These are phyloP conservation scores for Sciurus niger DNA, from an alignment of 2,113 vertebrate species.

Conservation along the genomic window DNA sequence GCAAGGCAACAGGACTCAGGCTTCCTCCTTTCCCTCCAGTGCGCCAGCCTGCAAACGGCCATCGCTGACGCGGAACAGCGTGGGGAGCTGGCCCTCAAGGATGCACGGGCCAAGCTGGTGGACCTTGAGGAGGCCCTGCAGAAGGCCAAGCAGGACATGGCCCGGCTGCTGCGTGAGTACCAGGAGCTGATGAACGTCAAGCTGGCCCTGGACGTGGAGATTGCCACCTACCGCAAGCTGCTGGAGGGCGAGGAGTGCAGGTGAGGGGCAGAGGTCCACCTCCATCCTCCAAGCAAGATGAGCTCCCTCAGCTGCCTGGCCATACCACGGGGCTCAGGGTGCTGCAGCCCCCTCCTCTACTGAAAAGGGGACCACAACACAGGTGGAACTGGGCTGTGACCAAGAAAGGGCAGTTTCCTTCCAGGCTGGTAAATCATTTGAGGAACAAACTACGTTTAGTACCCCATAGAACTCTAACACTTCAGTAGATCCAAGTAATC, in stretches of 20 bases:
- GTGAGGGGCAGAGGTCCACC: constrained; percentile 80
- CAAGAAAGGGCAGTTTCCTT: neutral
- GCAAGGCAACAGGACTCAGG: neutral
- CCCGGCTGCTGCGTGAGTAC: constrained; percentile 84
- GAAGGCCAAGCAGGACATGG: constrained; percentile 90
- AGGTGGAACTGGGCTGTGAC: neutral
- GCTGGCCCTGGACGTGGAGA: constrained; percentile 86
- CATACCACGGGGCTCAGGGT: neutral
- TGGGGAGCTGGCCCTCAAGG: constrained; percentile 89
- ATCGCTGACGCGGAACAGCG: constrained; percentile 88
- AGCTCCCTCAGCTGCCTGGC: neutral
- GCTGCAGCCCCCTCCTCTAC: neutral
- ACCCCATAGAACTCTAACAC: neutral
- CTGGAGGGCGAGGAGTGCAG: constrained; percentile 94
- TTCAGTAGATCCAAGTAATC: neutral
- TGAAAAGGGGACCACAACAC: neutral
- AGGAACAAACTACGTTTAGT: neutral
- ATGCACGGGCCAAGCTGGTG: constrained; percentile 85
- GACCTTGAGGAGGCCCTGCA: constrained; percentile 91
- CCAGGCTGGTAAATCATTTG: neutral
- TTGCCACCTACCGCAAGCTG: constrained; percentile 91
- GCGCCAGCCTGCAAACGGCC: constrained; percentile 85
- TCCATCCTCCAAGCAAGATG: neutral
- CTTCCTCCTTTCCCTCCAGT: constrained; percentile 81
- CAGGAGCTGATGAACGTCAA: constrained; percentile 88